Evolutionary conservation across 2,888 invertebrate species (phyloP).

Genomic region (Lasioglossum morio): DNA sequence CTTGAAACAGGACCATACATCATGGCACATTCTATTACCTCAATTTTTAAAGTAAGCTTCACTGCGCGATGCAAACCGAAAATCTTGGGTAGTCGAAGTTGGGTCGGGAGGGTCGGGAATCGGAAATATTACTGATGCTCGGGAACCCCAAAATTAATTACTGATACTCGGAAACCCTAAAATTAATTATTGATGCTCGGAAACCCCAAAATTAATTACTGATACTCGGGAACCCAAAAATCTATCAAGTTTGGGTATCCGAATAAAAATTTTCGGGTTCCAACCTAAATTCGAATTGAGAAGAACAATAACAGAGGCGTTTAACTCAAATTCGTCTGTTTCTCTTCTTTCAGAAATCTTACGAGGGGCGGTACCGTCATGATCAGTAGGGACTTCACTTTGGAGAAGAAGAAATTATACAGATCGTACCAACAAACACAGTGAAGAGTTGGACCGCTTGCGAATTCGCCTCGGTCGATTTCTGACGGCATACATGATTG

Average conservation of each 20-base stretch:
- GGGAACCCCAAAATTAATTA: too few species aligned
- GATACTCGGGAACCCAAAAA: too few species aligned
- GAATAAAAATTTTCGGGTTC: too few species aligned
- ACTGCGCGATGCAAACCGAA: not conserved
- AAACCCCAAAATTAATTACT: too few species aligned
- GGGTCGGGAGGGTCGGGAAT: too few species aligned
- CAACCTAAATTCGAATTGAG: too few species aligned
- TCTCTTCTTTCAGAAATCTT: conserved; percentile 89
- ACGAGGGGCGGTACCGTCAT: conserved; percentile 94
- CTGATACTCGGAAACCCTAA: too few species aligned
- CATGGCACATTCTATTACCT: conserved; percentile 94
- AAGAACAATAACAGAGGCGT: not conserved
- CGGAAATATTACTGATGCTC: too few species aligned
- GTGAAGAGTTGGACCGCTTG: conserved; percentile 55
- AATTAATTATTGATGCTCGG: too few species aligned
- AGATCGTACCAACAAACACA: conserved; percentile 88
- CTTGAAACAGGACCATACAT: conserved; percentile 93
- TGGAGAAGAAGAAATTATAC: conserved; percentile 97
- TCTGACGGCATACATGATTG: conserved; percentile 7
- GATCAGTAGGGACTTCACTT: conserved; percentile 94
- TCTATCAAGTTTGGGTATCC: too few species aligned
- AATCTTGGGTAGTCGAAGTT: too few species aligned
- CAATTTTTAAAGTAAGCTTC: conserved; percentile 94
- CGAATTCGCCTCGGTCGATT: conserved; percentile 21
- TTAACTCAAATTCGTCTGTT: conserved; percentile 39